phyloP scores from a whole-genome alignment of 2,797 vertebrate genomes.

The Podargus strigoides region DNA sequence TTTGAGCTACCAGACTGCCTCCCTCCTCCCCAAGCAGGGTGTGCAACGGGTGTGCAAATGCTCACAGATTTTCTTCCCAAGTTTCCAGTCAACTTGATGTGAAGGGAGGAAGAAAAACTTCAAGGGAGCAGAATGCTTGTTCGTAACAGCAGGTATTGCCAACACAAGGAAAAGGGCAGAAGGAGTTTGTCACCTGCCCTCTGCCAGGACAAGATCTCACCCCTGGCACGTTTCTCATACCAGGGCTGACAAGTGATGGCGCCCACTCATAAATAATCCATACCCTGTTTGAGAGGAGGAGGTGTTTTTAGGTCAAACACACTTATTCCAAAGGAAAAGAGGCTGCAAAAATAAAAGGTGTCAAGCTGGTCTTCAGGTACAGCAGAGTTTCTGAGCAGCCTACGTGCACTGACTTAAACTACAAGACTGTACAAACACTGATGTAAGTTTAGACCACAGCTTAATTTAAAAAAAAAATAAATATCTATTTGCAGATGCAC shows the following conservation, averaged over 20 bases:
- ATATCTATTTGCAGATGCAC: neutral
- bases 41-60: neutral
- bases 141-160: neutral
- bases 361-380: neutral
- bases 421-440: neutral
- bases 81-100: neutral
- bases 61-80: neutral
- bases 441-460: neutral
- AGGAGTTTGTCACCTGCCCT: neutral
- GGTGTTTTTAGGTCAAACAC: neutral
- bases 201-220: neutral
- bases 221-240: neutral
- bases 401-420: neutral
- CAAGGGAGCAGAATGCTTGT: neutral
- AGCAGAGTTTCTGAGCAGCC: neutral
- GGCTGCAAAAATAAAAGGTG: neutral
- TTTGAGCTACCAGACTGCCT: neutral
- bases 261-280: neutral
- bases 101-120: neutral
- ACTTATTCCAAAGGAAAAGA: neutral
- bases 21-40: neutral
- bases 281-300: rapidly evolving
- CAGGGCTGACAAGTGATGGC: neutral
- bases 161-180: rapidly evolving
- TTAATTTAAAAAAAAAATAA: neutral